A percentile compares a stretch with the other conserved stretches of the same genome.
These are phyloP conservation scores for Protomyctophum bolini DNA, from an alignment of 2,113 vertebrate species.

Conservation along the genomic window DNA sequence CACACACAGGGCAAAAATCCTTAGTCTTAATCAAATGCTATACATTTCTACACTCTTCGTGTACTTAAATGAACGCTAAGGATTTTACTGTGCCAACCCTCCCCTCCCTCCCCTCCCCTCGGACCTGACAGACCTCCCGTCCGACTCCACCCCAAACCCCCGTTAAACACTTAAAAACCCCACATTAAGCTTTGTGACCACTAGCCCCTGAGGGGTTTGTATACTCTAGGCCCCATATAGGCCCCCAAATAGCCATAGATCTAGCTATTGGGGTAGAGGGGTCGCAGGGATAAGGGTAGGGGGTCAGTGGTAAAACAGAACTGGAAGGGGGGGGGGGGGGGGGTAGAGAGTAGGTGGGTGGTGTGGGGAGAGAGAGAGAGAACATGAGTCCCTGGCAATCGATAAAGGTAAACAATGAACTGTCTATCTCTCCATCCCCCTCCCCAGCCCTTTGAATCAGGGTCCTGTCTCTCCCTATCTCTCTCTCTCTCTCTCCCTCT, in stretches of 20 bases:
- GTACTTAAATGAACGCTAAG: conserved; percentile 35
- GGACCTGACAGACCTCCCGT: no score
- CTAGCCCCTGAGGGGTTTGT: no score
- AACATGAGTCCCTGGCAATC: conserved; percentile 41
- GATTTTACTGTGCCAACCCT: no score
- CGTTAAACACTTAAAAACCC: conserved; percentile 2
- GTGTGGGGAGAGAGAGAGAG: background rate
- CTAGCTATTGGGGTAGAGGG: conserved; percentile 26
- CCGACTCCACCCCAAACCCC: conserved; percentile 29
- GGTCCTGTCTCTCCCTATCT: no score
- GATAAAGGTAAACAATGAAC: conserved; percentile 67
- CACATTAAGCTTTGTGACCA: no score
- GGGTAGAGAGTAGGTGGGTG: conserved; percentile 9
- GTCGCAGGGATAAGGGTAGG: conserved; percentile 22
- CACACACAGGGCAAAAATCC: no score
- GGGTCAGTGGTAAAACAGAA: conserved; percentile 51
- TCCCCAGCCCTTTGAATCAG: background rate
- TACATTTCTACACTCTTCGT: no score
- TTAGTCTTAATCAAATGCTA: no score
- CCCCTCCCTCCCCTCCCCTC: conserved; percentile 55
- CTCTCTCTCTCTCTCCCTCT: conserved; percentile 2
- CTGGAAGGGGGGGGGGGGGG: background rate
- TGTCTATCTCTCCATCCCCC: conserved; percentile 39
- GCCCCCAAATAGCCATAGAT: no score
- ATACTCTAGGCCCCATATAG: no score